Evolutionary conservation across 1,140 invertebrate species (phyloP), one percentile per base, ranked within the genome.

Genomic region (Cydia pomonella): DNA sequence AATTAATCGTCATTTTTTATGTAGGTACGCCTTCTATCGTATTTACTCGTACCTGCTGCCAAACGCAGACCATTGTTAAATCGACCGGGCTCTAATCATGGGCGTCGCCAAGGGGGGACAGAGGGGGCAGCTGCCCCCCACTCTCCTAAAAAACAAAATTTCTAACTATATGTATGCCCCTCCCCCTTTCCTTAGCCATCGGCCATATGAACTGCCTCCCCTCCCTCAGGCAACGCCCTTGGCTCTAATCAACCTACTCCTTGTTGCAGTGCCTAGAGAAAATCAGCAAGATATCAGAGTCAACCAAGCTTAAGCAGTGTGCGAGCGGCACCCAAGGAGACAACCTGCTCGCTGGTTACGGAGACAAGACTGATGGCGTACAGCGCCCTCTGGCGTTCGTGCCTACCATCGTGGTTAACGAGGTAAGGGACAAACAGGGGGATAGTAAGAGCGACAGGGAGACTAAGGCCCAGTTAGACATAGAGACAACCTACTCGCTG

Each of bases 401-500:
- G 1, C 95, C 95, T 0, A 95, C 95, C 27, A 88, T 96, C 50
- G 85, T 95, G 3, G 92, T 95, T 44, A 94, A 96, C 78, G 92
- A 94, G 83, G 92, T 93, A 79, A 79, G 79, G 77, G 72, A 27
- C 29, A 16, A 38, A 13, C 21, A 23, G 2, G 53, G 10, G 9
- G 18, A 59, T 10, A 41, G 41, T 41, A 2, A 13, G 41, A 12
- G 6, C 2, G 29, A 33, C 83, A 89, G 16, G 94, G n/a, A n/a
- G n/a, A n/a, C n/a, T n/a, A n/a, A n/a, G n/a, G n/a, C n/a, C n/a
- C n/a, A n/a, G n/a, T n/a, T n/a, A n/a, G n/a, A n/a, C n/a, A n/a
- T n/a, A n/a, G 94, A 4, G 90, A 93, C 73, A 84, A 92, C 16
- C 82, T 96, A 25, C 84, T 96, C 7, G 94, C 93, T 0, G 62